Conservation (phyloP, 2,797 vertebrate species). For the Okamejei kenojei region DNA sequence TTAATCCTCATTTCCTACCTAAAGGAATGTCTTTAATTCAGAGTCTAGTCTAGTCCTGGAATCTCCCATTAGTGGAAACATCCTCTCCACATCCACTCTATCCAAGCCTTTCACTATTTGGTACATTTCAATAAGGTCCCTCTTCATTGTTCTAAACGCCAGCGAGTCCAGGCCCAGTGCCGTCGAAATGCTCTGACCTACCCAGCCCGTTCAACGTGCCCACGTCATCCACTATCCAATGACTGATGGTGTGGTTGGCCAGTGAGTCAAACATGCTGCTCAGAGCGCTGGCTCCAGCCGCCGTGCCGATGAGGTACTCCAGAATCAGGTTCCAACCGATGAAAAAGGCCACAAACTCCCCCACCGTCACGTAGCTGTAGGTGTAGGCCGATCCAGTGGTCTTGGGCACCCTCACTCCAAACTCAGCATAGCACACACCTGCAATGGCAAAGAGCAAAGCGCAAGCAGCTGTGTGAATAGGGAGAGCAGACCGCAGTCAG, state of each 20-base stretch:
- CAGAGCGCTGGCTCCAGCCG: conserved; percentile 82
- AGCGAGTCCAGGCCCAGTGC: no score
- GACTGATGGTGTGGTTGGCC: conserved; percentile 90
- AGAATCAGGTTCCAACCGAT: conserved; percentile 96
- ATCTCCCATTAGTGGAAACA: no score
- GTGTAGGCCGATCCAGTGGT: conserved; percentile 94
- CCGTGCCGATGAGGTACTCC: conserved; percentile 93
- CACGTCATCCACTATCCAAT: conserved; percentile 76
- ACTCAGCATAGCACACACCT: conserved; percentile 95
- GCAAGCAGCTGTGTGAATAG: not conserved
- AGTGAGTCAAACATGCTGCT: conserved; percentile 95
- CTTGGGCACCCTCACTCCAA: conserved; percentile 88
- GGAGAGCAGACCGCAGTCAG: no score
- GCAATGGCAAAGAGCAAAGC: conserved; percentile 42
- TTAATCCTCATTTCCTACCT: no score
- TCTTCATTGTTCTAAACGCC: no score
- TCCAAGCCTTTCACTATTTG: no score
- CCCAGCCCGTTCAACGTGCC: conserved; percentile 82
- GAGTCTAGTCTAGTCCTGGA: no score
- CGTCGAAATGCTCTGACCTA: conserved; percentile 47
- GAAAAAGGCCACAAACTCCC: conserved; percentile 91
- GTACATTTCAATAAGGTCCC: no score
- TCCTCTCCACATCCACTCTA: no score
- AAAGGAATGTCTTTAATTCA: no score
- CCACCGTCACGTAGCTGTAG: conserved; percentile 94